Conservation (phyloP, 2,797 vertebrate genomes). For the Arnoldichthys spilopterus region DNA sequence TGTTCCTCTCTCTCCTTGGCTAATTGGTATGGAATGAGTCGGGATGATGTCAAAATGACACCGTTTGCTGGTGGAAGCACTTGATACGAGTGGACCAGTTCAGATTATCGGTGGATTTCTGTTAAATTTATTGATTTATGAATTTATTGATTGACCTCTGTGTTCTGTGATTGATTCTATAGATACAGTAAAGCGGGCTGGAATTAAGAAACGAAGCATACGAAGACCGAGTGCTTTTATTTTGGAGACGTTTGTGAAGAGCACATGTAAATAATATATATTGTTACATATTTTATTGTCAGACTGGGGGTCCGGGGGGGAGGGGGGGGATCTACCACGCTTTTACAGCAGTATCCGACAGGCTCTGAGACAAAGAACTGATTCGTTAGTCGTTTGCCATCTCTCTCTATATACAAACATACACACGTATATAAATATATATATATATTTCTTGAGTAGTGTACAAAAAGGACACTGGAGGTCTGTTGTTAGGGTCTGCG, state of each 20-base stretch:
- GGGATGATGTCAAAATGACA: neutral
- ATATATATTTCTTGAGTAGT: slow-evolving; percentile 77
- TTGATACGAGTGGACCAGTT: too few relatives aligned
- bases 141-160: neutral
- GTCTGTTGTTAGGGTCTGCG: slow-evolving; percentile 73
- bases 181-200: neutral
- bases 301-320: slow-evolving; percentile 58
- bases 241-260: slow-evolving; percentile 75
- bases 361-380: slow-evolving; percentile 71
- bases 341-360: slow-evolving; percentile 51
- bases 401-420: slow-evolving; percentile 60
- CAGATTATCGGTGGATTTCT: too few relatives aligned
- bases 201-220: neutral
- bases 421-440: slow-evolving; percentile 74
- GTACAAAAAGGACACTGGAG: slow-evolving; percentile 77
- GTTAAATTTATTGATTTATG: neutral
- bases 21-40: neutral
- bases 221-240: slow-evolving; percentile 33
- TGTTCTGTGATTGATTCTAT: neutral
- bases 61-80: too few relatives aligned
- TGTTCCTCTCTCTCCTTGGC: neutral
- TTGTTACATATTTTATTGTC: slow-evolving; percentile 73
- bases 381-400: slow-evolving; percentile 75
- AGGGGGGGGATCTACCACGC: slow-evolving; percentile 57
- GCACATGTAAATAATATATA: slow-evolving; percentile 87